Percentiles rank a stretch among this genome's conserved stretches.
phyloP scores from a whole-genome alignment of 2,888 invertebrate species.

The Congeria kusceri region DNA sequence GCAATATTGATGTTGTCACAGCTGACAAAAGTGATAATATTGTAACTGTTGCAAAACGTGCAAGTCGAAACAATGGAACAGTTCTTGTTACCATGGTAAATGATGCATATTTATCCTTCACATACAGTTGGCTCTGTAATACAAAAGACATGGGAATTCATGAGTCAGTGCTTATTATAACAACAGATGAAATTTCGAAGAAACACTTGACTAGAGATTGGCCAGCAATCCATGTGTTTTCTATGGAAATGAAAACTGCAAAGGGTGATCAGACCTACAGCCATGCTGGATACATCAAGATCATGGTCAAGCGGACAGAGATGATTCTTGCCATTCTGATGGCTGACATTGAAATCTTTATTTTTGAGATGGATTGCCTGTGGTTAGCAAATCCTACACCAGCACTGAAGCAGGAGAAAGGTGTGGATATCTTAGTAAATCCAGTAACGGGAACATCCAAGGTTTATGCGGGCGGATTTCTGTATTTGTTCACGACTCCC shows the following conservation, averaged over 20 bases:
- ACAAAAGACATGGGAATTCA: slow-evolving; percentile 71
- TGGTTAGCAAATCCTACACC: slow-evolving; percentile 74
- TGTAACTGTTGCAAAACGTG: slow-evolving; percentile 54
- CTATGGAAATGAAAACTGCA: slow-evolving; percentile 47
- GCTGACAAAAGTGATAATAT: slow-evolving; percentile 43
- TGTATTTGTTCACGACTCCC: slow-evolving; percentile 67
- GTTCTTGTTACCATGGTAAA: slow-evolving; percentile 73
- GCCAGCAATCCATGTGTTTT: slow-evolving; percentile 68
- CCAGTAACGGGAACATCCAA: slow-evolving; percentile 51
- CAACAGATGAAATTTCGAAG: slow-evolving; percentile 66
- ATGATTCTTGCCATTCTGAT: slow-evolving; percentile 60
- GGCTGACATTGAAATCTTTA: slow-evolving; percentile 64
- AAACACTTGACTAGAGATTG: slow-evolving; percentile 65
- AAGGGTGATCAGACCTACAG: slow-evolving; percentile 71
- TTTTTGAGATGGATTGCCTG: slow-evolving; percentile 77
- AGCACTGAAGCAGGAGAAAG: slow-evolving; percentile 42
- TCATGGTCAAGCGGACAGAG: slow-evolving; percentile 71
- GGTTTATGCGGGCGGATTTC: slow-evolving; percentile 70
- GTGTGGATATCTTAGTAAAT: slow-evolving; percentile 68
- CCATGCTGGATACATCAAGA: slow-evolving; percentile 71
- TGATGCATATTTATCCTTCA: slow-evolving; percentile 72
- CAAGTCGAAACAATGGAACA: slow-evolving; percentile 43
- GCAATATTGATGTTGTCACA: not conserved
- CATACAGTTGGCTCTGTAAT: slow-evolving; percentile 75
- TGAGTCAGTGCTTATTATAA: slow-evolving; percentile 70